Base-by-base conservation (phyloP, 2,797 vertebrate genomes). In the Distichodus sexfasciatus region DNA sequence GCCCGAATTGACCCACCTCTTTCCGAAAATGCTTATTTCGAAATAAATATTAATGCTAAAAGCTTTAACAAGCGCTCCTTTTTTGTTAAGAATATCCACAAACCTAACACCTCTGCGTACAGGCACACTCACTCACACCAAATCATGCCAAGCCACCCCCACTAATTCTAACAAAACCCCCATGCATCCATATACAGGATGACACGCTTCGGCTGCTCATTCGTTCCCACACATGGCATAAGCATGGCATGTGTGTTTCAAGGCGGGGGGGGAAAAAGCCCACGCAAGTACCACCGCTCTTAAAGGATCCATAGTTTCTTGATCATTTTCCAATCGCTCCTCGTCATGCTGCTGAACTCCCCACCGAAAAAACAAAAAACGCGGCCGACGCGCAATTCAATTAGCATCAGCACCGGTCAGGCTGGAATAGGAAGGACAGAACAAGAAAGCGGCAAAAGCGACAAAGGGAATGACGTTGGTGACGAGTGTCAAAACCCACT, bases 401-500 rank as follows among this genome's bases (percentile, higher is more conserved):
- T 26, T 4, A 19, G 15, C 11, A 12, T 31, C 15, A 58, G 1
- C 35, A 24, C 65, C n/a, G 17, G 15, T 19, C 23, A 6, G 21
- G 15, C 17, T 4, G 11, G n/a, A 54, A 57, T 17, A 1, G 74
- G 28, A 59, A n/a, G 19, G 65, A 72, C 46, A 72, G 64, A 74
- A 51, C n/a, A n/a, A 69, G 3, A 54, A 31, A 60, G 67, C 53
- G 41, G n/a, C n/a, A n/a, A n/a, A n/a, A 44, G 66, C 55, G 46
- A 72, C 71, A 43, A 38, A 31, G n/a, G 14, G 41, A 36, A 19
- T 35, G 50, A 71, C 41, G 65, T 54, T 15, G 35, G 60, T 47
- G 21, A 59, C 9, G 43, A 64, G 66, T n/a, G n/a, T 38, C 55
- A 57, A 78, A 73, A 75, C 71, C 61, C 53, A 55, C 64, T 78